phyloP scores from a whole-genome alignment of 2,888 invertebrate species.

The Myopa tessellatipennis region DNA sequence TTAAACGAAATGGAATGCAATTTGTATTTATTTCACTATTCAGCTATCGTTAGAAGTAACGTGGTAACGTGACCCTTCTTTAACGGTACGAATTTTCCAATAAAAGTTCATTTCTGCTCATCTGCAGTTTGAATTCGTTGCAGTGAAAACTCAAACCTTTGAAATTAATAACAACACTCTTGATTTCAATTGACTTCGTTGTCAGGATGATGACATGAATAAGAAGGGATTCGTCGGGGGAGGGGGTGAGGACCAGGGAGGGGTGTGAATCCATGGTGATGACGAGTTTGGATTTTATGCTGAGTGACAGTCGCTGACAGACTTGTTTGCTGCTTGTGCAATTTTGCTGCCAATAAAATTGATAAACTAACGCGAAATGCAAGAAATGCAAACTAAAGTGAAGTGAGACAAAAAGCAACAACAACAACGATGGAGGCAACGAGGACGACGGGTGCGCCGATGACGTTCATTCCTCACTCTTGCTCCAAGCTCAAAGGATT shows the following conservation, averaged over 20 bases:
- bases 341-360: conserved; percentile 13
- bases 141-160: conserved; percentile 13
- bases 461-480: neutral
- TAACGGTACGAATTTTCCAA: neutral
- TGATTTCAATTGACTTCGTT: conserved; percentile 17
- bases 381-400: neutral
- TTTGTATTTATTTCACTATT: neutral
- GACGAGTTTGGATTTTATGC: neutral
- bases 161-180: neutral
- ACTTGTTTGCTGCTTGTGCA: neutral
- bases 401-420: neutral
- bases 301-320: conserved; percentile 2
- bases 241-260: neutral
- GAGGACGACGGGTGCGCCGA: neutral
- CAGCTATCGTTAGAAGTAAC: neutral
- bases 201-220: neutral
- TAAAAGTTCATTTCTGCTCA: neutral
- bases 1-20: neutral
- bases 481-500: conserved; percentile 1
- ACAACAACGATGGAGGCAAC: neutral
- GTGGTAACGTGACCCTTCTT: too few relatives aligned
- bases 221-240: neutral
- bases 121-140: neutral
- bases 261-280: neutral
- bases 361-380: neutral